A percentile compares a stretch with the other conserved stretches of the same genome.
Conservation (phyloP, 1,140 invertebrate genomes). For the Gryllus bimaculatus region DNA sequence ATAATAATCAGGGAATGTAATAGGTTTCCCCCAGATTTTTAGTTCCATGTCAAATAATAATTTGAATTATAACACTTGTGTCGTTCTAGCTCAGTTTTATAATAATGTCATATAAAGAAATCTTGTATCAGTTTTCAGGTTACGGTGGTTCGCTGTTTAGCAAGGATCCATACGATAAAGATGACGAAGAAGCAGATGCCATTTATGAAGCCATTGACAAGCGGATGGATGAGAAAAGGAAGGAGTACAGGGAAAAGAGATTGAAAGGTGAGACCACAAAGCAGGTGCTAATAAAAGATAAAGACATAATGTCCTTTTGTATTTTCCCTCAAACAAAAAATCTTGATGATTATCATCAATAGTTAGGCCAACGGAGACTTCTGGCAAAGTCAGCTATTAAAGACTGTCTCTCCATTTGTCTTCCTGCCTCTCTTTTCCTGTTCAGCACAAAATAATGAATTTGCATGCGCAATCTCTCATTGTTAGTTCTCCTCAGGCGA, state of each 20-base stretch:
- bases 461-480: too few relatives aligned
- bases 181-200: constrained; percentile 98
- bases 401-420: too few relatives aligned
- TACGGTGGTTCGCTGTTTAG: constrained; percentile 97
- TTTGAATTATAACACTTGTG: neutral
- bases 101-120: constrained; percentile 1
- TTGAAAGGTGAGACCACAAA: constrained; percentile 26
- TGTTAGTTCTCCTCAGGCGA: too few relatives aligned
- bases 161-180: constrained; percentile 99
- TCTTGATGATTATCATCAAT: neutral
- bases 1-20: neutral
- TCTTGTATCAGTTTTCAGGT: constrained; percentile 65
- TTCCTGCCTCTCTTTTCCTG: too few relatives aligned
- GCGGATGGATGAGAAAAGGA: constrained; percentile 97
- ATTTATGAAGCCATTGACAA: constrained; percentile 99
- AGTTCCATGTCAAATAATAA: neutral
- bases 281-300: neutral
- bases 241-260: constrained; percentile 83
- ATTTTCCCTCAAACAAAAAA: neutral
- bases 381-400: too few relatives aligned
- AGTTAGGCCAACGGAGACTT: too few relatives aligned
- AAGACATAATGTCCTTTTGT: neutral
- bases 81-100: neutral
- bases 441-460: too few relatives aligned
- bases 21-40: neutral